Percentiles rank a stretch among this genome's conserved stretches.
These are phyloP conservation scores for Archaeoteleia sp. DNA, from an alignment of 2,888 invertebrate species.

Conservation along the genomic window DNA sequence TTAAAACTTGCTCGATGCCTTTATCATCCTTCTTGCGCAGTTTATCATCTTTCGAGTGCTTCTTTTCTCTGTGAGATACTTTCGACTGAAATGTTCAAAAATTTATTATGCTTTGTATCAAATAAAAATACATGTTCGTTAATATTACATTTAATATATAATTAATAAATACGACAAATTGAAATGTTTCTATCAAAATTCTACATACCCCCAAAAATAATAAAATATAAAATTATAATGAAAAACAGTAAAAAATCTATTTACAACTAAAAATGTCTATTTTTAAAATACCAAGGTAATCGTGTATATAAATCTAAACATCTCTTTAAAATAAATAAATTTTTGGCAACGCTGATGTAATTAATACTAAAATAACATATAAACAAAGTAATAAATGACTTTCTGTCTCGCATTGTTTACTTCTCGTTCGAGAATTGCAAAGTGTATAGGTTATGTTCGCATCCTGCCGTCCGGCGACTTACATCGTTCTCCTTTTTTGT, in stretches of 20 bases:
- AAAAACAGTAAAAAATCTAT: no score
- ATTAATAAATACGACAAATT: no score
- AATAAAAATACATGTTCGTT: conserved; percentile 3
- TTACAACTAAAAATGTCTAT: no score
- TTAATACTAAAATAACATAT: not conserved
- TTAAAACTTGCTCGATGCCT: conserved; percentile 81
- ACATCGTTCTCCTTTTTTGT: conserved; percentile 59
- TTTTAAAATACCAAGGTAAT: no score
- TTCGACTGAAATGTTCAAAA: conserved; percentile 28
- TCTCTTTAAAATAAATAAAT: no score
- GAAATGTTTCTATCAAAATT: no score
- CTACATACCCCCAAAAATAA: no score
- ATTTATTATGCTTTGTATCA: no score
- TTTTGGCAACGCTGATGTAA: no score
- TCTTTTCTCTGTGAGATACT: conserved; percentile 42
- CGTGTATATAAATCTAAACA: no score
- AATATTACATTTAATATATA: no score
- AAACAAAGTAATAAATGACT: not conserved
- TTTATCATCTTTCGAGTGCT: conserved; percentile 70
- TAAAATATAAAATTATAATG: no score
- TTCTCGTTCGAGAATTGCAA: not conserved
- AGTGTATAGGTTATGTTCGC: conserved; percentile 31
- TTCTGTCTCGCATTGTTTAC: not conserved
- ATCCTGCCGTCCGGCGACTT: conserved; percentile 44
- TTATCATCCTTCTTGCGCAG: conserved; percentile 78